These are phyloP conservation scores for Gadus macrocephalus DNA, from an alignment of 2,113 vertebrate genomes.

Conservation along the genomic window DNA sequence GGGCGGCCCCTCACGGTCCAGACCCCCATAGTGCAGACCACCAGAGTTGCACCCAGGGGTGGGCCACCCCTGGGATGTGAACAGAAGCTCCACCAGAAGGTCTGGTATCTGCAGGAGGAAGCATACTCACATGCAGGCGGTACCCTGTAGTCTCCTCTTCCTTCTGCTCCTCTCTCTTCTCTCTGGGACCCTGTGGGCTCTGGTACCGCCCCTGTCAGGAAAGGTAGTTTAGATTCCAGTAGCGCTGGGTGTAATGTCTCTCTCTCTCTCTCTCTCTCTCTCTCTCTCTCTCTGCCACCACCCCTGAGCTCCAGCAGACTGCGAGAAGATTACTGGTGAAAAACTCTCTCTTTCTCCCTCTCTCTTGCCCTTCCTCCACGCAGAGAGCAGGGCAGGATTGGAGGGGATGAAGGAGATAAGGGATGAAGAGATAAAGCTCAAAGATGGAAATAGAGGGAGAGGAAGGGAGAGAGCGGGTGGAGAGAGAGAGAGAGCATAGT, in stretches of 20 bases:
- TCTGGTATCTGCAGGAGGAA: not conserved
- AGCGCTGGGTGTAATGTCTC: constrained; percentile 25
- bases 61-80: no score
- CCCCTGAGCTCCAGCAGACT: constrained; percentile 52
- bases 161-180: not conserved
- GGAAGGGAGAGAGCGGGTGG: constrained; percentile 24
- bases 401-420: constrained; percentile 78
- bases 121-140: not conserved
- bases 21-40: no score
- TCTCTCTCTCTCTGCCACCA: constrained; percentile 33
- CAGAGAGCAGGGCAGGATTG: constrained; percentile 72
- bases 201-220: not conserved
- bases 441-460: constrained; percentile 70
- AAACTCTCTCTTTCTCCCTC: constrained; percentile 61
- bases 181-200: not conserved
- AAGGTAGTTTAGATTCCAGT: constrained; percentile 33
- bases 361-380: constrained; percentile 45
- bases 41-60: no score
- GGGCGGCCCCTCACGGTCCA: no score
- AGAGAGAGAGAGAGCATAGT: constrained; percentile 16
- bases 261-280: constrained; percentile 3
- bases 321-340: constrained; percentile 54
- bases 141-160: not conserved
- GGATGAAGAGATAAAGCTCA: constrained; percentile 77
- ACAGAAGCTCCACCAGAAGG: not conserved